A percentile compares a stretch with the other conserved stretches of the same genome.
Evolutionary conservation across 2,888 invertebrate genomes (phyloP).

Genomic region (Aphodius sticticus): DNA sequence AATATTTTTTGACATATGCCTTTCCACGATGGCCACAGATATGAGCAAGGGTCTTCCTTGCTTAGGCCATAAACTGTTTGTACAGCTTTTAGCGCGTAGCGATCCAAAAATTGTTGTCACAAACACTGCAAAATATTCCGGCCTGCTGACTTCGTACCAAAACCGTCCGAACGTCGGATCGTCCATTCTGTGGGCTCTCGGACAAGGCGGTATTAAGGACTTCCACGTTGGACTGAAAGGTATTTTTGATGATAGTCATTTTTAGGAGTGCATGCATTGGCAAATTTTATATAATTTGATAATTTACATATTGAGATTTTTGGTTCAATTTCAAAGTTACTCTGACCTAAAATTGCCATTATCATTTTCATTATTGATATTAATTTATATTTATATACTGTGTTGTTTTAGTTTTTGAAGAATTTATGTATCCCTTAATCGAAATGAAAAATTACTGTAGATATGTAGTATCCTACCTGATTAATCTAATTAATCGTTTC

Average conservation of each 20-base stretch:
- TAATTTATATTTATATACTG: too few relatives aligned
- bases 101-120: slow-evolving; percentile 70
- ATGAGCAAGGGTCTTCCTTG: slow-evolving; percentile 73
- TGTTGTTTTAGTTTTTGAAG: slow-evolving; percentile 75
- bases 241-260: slow-evolving; percentile 50
- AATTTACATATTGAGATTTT: not conserved
- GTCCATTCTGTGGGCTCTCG: slow-evolving; percentile 79
- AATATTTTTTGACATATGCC: slow-evolving; percentile 74
- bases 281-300: not conserved
- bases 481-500: slow-evolving; percentile 56
- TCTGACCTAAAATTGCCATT: not conserved
- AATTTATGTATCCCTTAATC: slow-evolving; percentile 75
- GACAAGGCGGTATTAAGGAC: slow-evolving; percentile 73
- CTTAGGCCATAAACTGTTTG: slow-evolving; percentile 74
- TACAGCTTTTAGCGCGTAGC: slow-evolving; percentile 73
- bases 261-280: not conserved
- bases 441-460: slow-evolving; percentile 76
- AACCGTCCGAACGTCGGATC: slow-evolving; percentile 77
- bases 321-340: not conserved
- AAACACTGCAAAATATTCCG: slow-evolving; percentile 70
- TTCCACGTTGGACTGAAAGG: slow-evolving; percentile 73
- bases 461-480: slow-evolving; percentile 70
- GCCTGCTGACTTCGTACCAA: slow-evolving; percentile 77
- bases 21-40: slow-evolving; percentile 76
- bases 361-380: too few relatives aligned